A percentile compares a stretch with the other conserved stretches of the same genome.
Evolutionary conservation across 1,140 invertebrate genomes (phyloP).

Genomic region (Pogonognathellus flavescens): DNA sequence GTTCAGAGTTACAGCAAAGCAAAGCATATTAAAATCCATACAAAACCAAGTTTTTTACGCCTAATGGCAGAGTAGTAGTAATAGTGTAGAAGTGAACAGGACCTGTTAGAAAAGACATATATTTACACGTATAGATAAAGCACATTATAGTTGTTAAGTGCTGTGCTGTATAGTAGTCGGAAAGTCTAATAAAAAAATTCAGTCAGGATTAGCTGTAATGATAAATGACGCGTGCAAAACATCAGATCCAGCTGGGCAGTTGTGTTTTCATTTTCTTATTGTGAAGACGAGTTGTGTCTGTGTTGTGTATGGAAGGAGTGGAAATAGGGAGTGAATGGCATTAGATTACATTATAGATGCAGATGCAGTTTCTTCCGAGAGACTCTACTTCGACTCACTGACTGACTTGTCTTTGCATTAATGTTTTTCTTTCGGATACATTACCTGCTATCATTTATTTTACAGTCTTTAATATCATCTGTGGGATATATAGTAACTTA

Average conservation of each 20-base stretch:
- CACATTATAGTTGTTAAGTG: slow-evolving; percentile 22
- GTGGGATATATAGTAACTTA: no score
- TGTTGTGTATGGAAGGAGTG: slow-evolving; percentile 7
- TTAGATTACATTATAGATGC: slow-evolving; percentile 52
- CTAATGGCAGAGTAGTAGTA: no score
- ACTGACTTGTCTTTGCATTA: not conserved
- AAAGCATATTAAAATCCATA: no score
- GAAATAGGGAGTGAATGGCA: slow-evolving; percentile 18
- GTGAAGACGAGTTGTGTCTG: not conserved
- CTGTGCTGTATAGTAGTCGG: not conserved
- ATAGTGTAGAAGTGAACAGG: no score
- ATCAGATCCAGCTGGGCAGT: slow-evolving; percentile 52
- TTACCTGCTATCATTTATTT: slow-evolving; percentile 22
- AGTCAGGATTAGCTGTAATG: slow-evolving; percentile 56
- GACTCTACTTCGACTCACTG: not conserved
- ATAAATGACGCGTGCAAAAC: slow-evolving; percentile 63
- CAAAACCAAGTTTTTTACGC: no score
- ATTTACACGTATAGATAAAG: not conserved
- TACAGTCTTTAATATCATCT: not conserved
- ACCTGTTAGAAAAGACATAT: no score
- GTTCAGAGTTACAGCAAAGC: no score
- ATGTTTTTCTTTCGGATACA: slow-evolving; percentile 8
- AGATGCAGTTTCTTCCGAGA: slow-evolving; percentile 20
- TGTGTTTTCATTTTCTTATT: slow-evolving; percentile 49
- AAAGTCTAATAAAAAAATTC: slow-evolving; percentile 15